phyloP scores from a whole-genome alignment of 2,888 invertebrate species.

The Idaea aversata region DNA sequence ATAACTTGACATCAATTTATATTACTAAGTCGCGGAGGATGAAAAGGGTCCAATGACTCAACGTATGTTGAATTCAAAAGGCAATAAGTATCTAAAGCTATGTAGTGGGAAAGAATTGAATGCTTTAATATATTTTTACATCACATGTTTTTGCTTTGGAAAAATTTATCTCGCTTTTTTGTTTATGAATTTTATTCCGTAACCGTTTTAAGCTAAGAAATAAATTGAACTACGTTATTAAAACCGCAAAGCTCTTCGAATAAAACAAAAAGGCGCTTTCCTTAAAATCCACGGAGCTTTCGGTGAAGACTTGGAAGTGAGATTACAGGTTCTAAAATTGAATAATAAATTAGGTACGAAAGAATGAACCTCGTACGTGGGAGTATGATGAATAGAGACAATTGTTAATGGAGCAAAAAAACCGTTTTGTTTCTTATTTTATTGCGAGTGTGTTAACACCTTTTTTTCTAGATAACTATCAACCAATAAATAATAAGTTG shows the following conservation, averaged over 20 bases:
- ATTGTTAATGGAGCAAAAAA: not conserved
- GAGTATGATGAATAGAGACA: not conserved
- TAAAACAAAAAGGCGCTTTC: not conserved
- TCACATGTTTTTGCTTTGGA: constrained; percentile 8
- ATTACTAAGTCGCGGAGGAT: constrained; percentile 28
- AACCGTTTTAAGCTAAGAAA: not conserved
- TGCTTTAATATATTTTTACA: constrained; percentile 9
- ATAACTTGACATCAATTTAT: constrained; percentile 31
- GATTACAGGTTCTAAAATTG: not conserved
- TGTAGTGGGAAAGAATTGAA: constrained; percentile 9
- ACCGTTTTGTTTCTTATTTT: not conserved
- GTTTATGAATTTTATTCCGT: constrained; percentile 1
- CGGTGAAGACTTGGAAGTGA: not conserved
- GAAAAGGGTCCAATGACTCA: constrained; percentile 41
- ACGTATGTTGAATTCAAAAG: constrained; percentile 19
- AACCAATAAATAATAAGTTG: not conserved
- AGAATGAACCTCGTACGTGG: not conserved
- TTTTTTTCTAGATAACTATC: not conserved
- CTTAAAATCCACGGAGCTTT: not conserved
- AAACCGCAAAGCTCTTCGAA: not conserved
- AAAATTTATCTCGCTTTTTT: constrained; percentile 3
- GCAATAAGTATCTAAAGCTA: constrained; percentile 12
- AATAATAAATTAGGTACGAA: not conserved
- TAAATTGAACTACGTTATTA: not conserved
- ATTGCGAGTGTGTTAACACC: not conserved